Evolutionary conservation across 2,888 invertebrate genomes (phyloP), one percentile per base, ranked within the genome.

Genomic region (Sycophila texana): DNA sequence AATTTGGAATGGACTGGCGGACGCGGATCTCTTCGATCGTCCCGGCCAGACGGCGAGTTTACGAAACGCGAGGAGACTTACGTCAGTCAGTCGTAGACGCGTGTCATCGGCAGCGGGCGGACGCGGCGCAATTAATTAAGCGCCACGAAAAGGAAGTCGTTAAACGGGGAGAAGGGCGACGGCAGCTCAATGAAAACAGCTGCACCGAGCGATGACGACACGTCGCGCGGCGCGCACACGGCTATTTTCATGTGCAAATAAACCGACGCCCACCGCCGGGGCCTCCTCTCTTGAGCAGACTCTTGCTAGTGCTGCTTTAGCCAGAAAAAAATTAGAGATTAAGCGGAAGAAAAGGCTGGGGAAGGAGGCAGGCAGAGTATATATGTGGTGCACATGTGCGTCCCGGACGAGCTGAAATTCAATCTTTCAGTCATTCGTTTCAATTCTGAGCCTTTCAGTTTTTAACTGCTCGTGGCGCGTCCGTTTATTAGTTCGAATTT

Each of bases 131-230:
- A 79, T 79, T 71, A 79, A 79, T 79, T 71, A 66, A 71, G 26
- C 70, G 68, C 60, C 51, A 39, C 78, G 67, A 79, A 84, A 84
- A 88, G 88, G 87, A 88, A 89, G 88, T 87, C 82, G 84, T 85
- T 84, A 87, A 39, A 87, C 86, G 86, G 84, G 85, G 13, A 86
- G 86, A 86, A 87, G 86, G 86, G 87, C 85, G 85, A 86, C 85
- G 85, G 39, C 26, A 26, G 26, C 84, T 89, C 87, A 88, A 89
- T 89, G 89, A 86, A 89, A 89, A 89, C 89, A 89, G 89, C 89
- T 89, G 89, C 88, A 88, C 87, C 85, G 74, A 53, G 51, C 83
- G 85, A 87, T 87, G 87, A 88, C 87, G 87, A 86, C 87, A 86
- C 86, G 85, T 83, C 51, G 57, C 73, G 1, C 39, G 53, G 68